Evolutionary conservation across 2,888 invertebrate genomes (phyloP).

Genomic region (Tortrix viridana): DNA sequence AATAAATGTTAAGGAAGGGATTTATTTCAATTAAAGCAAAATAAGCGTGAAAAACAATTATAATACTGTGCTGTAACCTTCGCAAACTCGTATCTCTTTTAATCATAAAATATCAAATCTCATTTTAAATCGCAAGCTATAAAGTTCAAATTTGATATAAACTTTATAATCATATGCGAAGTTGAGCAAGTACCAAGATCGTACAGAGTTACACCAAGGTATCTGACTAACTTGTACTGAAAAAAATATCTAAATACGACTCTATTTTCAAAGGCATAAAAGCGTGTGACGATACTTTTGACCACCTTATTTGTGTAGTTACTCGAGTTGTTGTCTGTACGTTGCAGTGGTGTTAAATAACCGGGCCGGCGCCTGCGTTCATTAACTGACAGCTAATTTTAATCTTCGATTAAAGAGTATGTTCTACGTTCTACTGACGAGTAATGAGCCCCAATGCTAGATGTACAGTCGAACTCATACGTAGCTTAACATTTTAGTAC

Average conservation of each 20-base stretch:
- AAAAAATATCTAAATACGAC: too few species aligned
- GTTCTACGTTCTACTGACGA: conserved; percentile 45
- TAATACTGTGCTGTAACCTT: conserved; percentile 5
- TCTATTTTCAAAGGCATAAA: too few species aligned
- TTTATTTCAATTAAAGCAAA: conserved; percentile 76
- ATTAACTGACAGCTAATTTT: conserved; percentile 78
- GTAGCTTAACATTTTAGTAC: too few species aligned
- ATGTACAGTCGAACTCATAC: not conserved
- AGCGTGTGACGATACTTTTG: too few species aligned
- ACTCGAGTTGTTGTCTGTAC: conserved; percentile 4
- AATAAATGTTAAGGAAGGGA: conserved; percentile 70
- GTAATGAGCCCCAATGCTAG: conserved; percentile 23
- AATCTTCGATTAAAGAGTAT: conserved; percentile 76
- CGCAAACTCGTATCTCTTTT: too few species aligned
- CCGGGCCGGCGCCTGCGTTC: conserved; percentile 54
- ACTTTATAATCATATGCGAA: not conserved
- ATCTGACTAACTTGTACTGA: too few species aligned
- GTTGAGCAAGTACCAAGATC: conserved; percentile 1
- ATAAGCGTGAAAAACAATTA: conserved; percentile 83
- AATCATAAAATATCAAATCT: too few species aligned
- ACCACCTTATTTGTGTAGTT: too few species aligned
- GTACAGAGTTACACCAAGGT: too few species aligned
- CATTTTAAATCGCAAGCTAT: too few species aligned
- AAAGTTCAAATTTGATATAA: conserved; percentile 7
- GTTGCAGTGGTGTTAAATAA: conserved; percentile 57